Percentiles rank a stretch among this genome's conserved stretches.
Evolutionary conservation across 2,113 vertebrate species (phyloP).

Genomic region (Strix uralensis): DNA sequence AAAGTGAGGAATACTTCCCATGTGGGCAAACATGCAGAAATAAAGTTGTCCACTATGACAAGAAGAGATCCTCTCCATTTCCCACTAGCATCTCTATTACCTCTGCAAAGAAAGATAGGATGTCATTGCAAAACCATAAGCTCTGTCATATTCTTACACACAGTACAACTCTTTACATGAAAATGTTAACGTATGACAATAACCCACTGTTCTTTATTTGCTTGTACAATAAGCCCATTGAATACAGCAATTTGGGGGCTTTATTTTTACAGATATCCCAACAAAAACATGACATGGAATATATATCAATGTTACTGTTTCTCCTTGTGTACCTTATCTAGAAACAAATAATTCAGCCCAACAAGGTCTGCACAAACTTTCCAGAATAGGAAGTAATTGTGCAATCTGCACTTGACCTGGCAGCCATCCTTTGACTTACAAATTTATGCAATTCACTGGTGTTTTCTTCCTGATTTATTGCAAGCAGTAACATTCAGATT

Average conservation of each 20-base stretch:
- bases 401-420: not conserved
- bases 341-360: not conserved
- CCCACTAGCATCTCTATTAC: not conserved
- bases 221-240: not conserved
- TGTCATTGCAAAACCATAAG: not conserved
- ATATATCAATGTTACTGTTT: not conserved
- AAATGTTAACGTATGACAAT: not conserved
- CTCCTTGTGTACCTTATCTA: not conserved
- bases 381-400: not conserved
- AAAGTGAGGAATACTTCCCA: not conserved
- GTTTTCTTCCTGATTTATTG: not conserved
- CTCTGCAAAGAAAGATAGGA: not conserved
- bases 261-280: not conserved
- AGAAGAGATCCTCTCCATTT: not conserved
- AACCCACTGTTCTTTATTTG: not conserved
- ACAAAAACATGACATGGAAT: not conserved
- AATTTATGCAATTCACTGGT: not conserved
- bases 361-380: not conserved
- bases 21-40: not conserved
- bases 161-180: not conserved
- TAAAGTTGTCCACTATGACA: not conserved
- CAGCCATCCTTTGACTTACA: not conserved
- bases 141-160: not conserved
- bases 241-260: not conserved
- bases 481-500: not conserved